These are phyloP conservation scores for Nomada ferruginata DNA, from an alignment of 2,888 invertebrate species.

Conservation along the genomic window DNA sequence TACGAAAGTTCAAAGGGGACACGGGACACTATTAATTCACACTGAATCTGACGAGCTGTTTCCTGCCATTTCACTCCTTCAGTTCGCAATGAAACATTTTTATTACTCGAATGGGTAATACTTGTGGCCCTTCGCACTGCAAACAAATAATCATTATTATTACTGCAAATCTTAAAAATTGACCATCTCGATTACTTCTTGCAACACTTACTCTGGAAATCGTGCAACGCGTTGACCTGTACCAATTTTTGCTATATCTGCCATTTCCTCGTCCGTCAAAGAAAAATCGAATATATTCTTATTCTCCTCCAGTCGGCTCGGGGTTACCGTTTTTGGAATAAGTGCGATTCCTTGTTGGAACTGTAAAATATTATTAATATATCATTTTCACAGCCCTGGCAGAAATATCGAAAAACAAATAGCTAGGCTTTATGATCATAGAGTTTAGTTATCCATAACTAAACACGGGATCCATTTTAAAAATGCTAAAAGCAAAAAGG, in stretches of 20 bases:
- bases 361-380: constrained; percentile 56
- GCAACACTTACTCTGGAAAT: constrained; percentile 86
- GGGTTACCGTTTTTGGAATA: constrained; percentile 89
- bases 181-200: background rate
- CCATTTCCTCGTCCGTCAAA: constrained; percentile 85
- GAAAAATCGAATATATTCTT: constrained; percentile 88
- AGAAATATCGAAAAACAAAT: too few species aligned
- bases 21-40: constrained; percentile 41
- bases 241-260: constrained; percentile 83
- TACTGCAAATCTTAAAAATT: background rate
- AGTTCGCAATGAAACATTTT: background rate
- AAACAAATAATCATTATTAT: constrained; percentile 25
- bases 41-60: constrained; percentile 42
- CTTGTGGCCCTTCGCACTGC: constrained; percentile 71
- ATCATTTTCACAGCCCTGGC: background rate
- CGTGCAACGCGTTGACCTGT: constrained; percentile 89
- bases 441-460: too few species aligned
- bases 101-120: constrained; percentile 74
- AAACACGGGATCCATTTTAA: too few species aligned
- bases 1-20: constrained; percentile 52
- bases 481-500: too few species aligned
- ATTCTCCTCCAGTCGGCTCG: constrained; percentile 87
- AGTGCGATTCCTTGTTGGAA: constrained; percentile 84
- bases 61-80: constrained; percentile 46
- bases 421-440: too few species aligned